phyloP scores from a whole-genome alignment of 2,113 vertebrate genomes.

The Dasyprocta punctata region DNA sequence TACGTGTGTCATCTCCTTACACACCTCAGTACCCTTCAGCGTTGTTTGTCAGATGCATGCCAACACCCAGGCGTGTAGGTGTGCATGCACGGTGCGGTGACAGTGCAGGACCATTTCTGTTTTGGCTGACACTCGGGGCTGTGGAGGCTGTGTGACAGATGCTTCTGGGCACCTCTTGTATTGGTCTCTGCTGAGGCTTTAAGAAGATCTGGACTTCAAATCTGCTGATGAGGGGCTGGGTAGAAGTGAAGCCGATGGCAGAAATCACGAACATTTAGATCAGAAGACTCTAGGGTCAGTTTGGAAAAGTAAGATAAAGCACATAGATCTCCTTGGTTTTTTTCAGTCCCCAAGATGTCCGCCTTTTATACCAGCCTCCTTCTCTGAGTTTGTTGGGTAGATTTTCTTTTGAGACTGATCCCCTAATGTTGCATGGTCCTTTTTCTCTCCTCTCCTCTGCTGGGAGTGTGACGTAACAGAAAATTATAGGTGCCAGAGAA shows the following conservation, averaged over 20 bases:
- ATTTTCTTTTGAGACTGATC: slow-evolving; percentile 15
- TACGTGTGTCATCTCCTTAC: neutral
- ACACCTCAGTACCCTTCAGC: neutral
- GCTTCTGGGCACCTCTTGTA: neutral
- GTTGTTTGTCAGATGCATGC: neutral
- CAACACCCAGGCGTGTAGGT: neutral
- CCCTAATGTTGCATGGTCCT: neutral
- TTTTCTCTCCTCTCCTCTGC: neutral
- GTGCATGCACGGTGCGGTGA: neutral
- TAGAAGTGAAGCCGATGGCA: neutral
- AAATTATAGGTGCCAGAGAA: slow-evolving; percentile 49
- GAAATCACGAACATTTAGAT: neutral
- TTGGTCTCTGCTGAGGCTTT: neutral
- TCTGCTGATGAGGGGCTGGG: neutral
- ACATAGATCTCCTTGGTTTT: neutral
- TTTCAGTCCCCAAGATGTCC: neutral
- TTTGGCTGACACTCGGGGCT: neutral
- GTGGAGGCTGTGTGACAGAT: neutral
- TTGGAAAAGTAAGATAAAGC: neutral
- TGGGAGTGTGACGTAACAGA: slow-evolving; percentile 62
- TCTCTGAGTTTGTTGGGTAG: neutral
- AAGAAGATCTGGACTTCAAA: slow-evolving; percentile 21
- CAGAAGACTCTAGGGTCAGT: neutral
- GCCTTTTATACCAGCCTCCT: neutral
- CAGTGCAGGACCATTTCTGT: neutral